A percentile compares a stretch with the other conserved stretches of the same genome.
Evolutionary conservation across 2,797 vertebrate genomes (phyloP).

Genomic region (Carcharodon carcharias): DNA sequence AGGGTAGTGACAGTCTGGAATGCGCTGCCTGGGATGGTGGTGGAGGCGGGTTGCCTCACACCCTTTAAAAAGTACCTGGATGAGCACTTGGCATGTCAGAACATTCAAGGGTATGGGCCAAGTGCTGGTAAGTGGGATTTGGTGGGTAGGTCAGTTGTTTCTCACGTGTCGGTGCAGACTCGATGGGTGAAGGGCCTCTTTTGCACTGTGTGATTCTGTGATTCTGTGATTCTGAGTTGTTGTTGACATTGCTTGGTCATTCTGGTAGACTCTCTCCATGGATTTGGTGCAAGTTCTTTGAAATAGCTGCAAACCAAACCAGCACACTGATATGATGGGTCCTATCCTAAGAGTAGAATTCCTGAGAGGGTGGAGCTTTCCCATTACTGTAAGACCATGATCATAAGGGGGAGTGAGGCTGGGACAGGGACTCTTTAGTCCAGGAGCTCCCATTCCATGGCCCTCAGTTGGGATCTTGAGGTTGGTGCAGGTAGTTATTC

Average conservation of each 20-base stretch:
- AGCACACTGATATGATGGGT: background rate
- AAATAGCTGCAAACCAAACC: background rate
- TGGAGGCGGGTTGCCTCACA: too few species aligned
- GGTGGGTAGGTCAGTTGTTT: too few species aligned
- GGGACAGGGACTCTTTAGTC: background rate
- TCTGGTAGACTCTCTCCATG: background rate
- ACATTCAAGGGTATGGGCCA: too few species aligned
- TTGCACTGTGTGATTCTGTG: too few species aligned
- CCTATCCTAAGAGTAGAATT: background rate
- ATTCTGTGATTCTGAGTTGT: too few species aligned
- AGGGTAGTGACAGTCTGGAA: too few species aligned
- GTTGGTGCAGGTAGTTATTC: background rate
- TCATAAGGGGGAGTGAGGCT: background rate
- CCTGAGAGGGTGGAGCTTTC: background rate
- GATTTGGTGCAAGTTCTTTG: background rate
- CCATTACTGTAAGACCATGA: background rate
- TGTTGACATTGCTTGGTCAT: background rate
- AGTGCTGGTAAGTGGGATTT: too few species aligned
- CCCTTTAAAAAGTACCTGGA: too few species aligned
- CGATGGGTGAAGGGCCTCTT: too few species aligned
- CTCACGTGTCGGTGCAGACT: too few species aligned
- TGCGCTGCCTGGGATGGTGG: too few species aligned
- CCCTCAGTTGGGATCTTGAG: background rate
- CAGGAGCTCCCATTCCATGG: background rate
- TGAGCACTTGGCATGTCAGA: too few species aligned